These are phyloP conservation scores for Sycophila texana DNA, from an alignment of 2,888 invertebrate genomes.

Conservation along the genomic window DNA sequence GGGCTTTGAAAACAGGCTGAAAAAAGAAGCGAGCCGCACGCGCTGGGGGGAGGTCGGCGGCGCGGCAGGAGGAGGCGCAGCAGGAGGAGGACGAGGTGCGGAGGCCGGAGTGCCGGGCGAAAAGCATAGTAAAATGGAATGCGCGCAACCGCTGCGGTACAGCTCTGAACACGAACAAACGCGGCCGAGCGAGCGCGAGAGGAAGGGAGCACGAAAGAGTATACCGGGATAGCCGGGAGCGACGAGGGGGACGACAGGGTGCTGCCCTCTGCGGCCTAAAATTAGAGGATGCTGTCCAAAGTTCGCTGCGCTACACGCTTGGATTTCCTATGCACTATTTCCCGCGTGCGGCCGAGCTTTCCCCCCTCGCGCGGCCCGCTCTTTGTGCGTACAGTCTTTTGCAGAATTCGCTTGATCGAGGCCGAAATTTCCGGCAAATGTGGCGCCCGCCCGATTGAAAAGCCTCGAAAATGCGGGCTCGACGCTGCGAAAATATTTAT, in stretches of 20 bases:
- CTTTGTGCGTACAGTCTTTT: slow-evolving; percentile 36
- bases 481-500: no score
- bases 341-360: slow-evolving; percentile 60
- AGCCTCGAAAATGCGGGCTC: neutral
- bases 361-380: neutral
- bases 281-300: slow-evolving; percentile 71
- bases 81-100: neutral
- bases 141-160: slow-evolving; percentile 47
- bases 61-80: neutral
- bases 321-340: slow-evolving; percentile 72
- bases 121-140: slow-evolving; percentile 59
- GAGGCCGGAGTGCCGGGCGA: slow-evolving; percentile 45
- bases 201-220: neutral
- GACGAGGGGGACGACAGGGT: neutral
- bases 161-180: slow-evolving; percentile 48
- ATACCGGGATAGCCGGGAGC: slow-evolving; percentile 39
- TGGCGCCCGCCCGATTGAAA: neutral
- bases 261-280: slow-evolving; percentile 68
- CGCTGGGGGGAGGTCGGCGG: neutral
- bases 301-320: slow-evolving; percentile 64
- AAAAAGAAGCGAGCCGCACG: neutral
- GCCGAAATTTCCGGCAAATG: neutral
- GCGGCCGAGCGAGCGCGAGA: slow-evolving; percentile 23
- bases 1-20: slow-evolving; percentile 14
- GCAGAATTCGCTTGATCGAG: slow-evolving; percentile 30